Percentiles rank a stretch among this genome's conserved stretches.
These are phyloP conservation scores for Psephotus haematonotus DNA, from an alignment of 2,113 vertebrate genomes.

Conservation along the genomic window DNA sequence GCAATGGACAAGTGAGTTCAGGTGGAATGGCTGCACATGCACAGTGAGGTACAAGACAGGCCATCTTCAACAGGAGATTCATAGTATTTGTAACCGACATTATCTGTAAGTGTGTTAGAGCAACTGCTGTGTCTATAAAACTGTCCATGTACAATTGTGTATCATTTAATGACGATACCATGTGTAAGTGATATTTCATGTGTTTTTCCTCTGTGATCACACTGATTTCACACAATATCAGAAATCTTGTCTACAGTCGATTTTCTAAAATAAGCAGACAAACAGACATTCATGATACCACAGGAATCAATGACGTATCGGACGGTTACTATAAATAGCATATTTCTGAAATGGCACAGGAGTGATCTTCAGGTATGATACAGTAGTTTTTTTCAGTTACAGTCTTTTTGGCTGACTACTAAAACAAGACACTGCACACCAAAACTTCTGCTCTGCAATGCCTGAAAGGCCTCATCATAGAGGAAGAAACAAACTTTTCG, in stretches of 20 bases:
- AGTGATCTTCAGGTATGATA: not conserved
- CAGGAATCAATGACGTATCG: accelerated
- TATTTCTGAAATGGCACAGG: not conserved
- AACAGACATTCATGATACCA: not conserved
- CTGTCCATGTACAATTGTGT: not conserved
- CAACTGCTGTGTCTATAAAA: not conserved
- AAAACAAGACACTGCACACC: not conserved
- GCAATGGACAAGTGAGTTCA: not conserved
- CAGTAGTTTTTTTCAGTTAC: not conserved
- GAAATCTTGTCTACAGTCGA: not conserved
- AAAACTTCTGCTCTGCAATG: not conserved
- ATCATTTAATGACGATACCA: not conserved
- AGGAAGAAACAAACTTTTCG: not conserved
- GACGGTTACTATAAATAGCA: not conserved
- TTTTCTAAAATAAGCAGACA: not conserved
- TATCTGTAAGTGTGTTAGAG: not conserved
- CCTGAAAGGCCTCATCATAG: not conserved
- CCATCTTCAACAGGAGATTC: accelerated
- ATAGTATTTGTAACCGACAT: accelerated
- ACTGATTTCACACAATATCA: not conserved
- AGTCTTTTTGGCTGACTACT: not conserved
- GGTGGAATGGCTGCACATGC: not conserved
- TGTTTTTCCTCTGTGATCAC: not conserved
- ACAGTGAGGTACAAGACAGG: not conserved
- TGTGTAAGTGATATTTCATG: not conserved